Base-by-base conservation (phyloP, 2,797 vertebrate species). In the Molossus alvarezi region DNA sequence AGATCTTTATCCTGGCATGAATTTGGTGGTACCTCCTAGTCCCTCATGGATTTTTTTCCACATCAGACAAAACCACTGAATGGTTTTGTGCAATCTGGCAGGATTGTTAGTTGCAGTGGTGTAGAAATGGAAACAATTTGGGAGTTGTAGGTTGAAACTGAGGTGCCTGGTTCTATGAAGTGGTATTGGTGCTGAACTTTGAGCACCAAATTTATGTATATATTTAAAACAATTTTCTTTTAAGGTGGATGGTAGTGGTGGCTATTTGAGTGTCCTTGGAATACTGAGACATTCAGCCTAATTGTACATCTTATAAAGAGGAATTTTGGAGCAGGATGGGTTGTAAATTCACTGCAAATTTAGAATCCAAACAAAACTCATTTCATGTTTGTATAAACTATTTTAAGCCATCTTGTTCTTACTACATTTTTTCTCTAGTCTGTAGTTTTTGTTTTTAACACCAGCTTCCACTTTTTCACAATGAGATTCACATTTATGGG, bases 11-110 rank as follows among this genome's bases (percentile, higher is more conserved):
- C 62, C 83, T 97, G 97, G 94, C 96, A 96, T 91, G 90, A 92
- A 41, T 96, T 95, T 96, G 89, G 90, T 96, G 92, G 95, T 71
- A 95, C 90, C 86, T 97, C 95, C 94, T 97, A 95, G 95, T 95
- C 92, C 57, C 71, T 95, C 88, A 57, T 96, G 85, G 97, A 88
- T 90, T 95, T 89, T 95, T 95, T 91, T 79, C 97, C 96, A 98
- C 97, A 98, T 98, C 95, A 98, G 96, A 97, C 92, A 95, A 97
- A 98, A 97, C 97, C 95, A 96, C 97, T 96, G 95, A 80, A 96
- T 91, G 95, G 94, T 94, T 97, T 96, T 96, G 80, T 97, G 80
- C 96, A 96, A 91, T 95, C 96, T 98, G 97, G 96, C 97, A 97
- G 75, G 86, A 89, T 89, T 92, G 94, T 94, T 94, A 93, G 95